Conservation (phyloP, 2,797 vertebrate species). For the Coregonus sp. region DNA sequence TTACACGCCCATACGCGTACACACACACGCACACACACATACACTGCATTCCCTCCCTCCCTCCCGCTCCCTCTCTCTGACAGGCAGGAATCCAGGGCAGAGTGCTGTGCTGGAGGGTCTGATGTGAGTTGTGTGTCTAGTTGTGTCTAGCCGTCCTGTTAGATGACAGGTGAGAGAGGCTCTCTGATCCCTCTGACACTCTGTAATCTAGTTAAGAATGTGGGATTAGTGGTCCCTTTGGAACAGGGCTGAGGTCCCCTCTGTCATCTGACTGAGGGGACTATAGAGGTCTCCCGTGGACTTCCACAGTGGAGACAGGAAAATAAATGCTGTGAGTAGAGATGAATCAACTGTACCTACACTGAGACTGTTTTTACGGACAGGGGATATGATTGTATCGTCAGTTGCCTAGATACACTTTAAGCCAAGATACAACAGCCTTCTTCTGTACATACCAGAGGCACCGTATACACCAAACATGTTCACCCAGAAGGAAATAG, state of each 20-base stretch:
- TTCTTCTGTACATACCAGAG: not conserved
- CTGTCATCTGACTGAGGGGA: slow-evolving; percentile 57
- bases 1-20: too few species aligned
- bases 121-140: not conserved
- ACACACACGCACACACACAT: too few species aligned
- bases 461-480: not conserved
- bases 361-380: not conserved
- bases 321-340: slow-evolving; percentile 1
- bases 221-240: slow-evolving; percentile 72
- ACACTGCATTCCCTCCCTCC: not conserved
- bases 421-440: not conserved
- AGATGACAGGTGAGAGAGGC: slow-evolving; percentile 80
- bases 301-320: not conserved
- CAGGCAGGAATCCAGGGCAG: slow-evolving; percentile 18
- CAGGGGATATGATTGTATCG: not conserved
- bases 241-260: slow-evolving; percentile 66
- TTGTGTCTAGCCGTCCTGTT: slow-evolving; percentile 53
- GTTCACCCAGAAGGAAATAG: slow-evolving; percentile 31
- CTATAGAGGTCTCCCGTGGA: slow-evolving; percentile 23
- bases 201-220: slow-evolving; percentile 80
- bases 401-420: not conserved
- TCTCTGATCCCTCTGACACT: slow-evolving; percentile 76
- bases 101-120: not conserved
- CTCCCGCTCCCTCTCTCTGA: slow-evolving; percentile 15
- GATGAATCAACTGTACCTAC: not conserved